Conservation (phyloP, 2,797 vertebrate species). For the Parotocinclus haroldoi region DNA sequence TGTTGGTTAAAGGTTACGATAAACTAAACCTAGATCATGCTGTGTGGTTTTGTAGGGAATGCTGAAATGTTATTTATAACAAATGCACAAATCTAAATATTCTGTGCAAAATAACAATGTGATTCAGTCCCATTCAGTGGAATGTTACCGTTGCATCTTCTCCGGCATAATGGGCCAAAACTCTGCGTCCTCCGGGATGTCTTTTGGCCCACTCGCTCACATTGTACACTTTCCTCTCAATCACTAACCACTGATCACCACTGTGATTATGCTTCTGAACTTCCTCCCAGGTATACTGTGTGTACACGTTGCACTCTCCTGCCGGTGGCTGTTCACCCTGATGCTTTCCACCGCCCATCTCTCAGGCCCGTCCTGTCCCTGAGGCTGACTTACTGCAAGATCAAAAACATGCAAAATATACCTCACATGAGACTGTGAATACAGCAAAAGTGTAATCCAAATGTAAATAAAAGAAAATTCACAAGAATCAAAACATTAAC, state of each 20-base stretch:
- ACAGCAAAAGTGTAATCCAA: too few species aligned
- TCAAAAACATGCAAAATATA: not conserved
- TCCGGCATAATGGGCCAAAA: constrained; percentile 82
- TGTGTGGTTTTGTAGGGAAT: too few species aligned
- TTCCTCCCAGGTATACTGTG: constrained; percentile 82
- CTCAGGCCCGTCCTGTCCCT: constrained; percentile 40
- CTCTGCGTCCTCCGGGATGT: constrained; percentile 76
- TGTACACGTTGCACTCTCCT: not conserved
- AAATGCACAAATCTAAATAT: too few species aligned
- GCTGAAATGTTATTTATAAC: too few species aligned
- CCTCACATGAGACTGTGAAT: too few species aligned
- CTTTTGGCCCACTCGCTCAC: constrained; percentile 75
- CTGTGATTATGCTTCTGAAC: constrained; percentile 73
- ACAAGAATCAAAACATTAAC: too few species aligned
- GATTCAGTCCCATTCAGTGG: too few species aligned
- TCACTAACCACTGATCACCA: constrained; percentile 83
- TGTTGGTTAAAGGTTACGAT: too few species aligned
- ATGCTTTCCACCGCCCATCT: constrained; percentile 54
- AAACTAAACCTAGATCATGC: too few species aligned
- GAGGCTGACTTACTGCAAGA: constrained; percentile 1
- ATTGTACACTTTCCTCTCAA: constrained; percentile 86
- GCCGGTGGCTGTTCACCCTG: constrained; percentile 44
- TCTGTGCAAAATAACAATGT: too few species aligned
- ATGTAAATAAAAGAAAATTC: too few species aligned
- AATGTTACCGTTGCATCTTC: constrained; percentile 84